These are phyloP conservation scores for Mechanitis mazaeus DNA, from an alignment of 2,888 invertebrate species.

Conservation along the genomic window DNA sequence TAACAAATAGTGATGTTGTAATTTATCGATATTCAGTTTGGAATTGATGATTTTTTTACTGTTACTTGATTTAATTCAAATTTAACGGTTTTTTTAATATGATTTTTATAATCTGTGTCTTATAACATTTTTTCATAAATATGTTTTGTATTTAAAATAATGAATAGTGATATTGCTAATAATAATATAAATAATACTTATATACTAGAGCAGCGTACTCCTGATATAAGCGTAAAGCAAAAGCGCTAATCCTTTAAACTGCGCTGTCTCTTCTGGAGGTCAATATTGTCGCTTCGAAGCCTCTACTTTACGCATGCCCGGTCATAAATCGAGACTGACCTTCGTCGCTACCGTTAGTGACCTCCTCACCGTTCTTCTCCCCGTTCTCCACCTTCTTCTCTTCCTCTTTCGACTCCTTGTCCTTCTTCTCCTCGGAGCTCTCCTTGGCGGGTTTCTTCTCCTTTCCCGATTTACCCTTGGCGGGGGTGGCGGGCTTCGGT, in stretches of 20 bases:
- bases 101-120: no score
- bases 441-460: constrained; percentile 81
- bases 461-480: constrained; percentile 83
- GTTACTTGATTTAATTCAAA: no score
- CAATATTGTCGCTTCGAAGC: constrained; percentile 43
- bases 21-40: no score
- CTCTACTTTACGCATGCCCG: constrained; percentile 58
- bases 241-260: constrained; percentile 9
- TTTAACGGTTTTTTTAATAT: no score
- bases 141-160: no score
- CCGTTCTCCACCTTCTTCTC: constrained; percentile 70
- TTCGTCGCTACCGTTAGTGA: constrained; percentile 75
- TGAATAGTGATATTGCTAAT: no score
- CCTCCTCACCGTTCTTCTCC: constrained; percentile 71
- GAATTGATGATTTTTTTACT: no score
- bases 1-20: no score
- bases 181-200: no score
- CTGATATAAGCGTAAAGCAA: constrained; percentile 2
- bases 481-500: constrained; percentile 86
- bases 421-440: constrained; percentile 82
- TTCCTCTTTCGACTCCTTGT: constrained; percentile 75
- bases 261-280: constrained; percentile 15
- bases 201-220: not conserved
- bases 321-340: constrained; percentile 69
- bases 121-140: no score